phyloP scores from a whole-genome alignment of 2,113 vertebrate genomes.

The Rhinolophus sinicus region DNA sequence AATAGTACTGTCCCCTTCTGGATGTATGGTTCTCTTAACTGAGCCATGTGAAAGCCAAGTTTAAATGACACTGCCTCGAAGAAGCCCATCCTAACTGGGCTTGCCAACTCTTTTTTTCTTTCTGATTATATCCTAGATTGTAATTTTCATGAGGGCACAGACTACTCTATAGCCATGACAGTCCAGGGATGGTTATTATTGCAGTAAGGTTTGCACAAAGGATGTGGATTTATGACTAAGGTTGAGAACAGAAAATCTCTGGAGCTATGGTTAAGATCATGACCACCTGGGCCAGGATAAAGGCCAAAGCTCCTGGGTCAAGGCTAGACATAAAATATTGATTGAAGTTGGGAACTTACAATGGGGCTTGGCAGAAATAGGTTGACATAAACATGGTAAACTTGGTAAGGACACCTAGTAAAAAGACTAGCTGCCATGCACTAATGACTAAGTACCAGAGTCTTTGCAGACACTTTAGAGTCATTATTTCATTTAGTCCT shows the following conservation, averaged over 20 bases:
- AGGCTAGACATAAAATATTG: background rate
- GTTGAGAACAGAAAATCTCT: background rate
- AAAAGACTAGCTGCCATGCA: background rate
- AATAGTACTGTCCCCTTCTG: background rate
- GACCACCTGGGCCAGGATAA: background rate
- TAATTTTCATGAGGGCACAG: conserved; percentile 5
- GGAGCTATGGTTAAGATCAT: background rate
- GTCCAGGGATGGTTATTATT: background rate
- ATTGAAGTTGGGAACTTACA: background rate
- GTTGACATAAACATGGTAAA: background rate
- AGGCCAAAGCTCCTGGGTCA: background rate
- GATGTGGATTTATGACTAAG: background rate
- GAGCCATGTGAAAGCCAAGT: background rate
- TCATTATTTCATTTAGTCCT: background rate
- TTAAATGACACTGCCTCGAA: background rate
- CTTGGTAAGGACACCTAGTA: background rate
- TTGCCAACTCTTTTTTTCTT: background rate
- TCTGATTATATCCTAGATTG: background rate
- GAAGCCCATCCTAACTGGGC: background rate
- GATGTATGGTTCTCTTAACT: background rate
- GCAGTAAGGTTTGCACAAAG: background rate
- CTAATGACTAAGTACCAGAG: background rate
- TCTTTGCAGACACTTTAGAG: background rate
- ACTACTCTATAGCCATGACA: background rate
- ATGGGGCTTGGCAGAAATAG: background rate